Percentiles rank a stretch among this genome's conserved stretches.
Evolutionary conservation across 1,140 invertebrate species (phyloP).

Genomic region (Drosophila trapezifrons): DNA sequence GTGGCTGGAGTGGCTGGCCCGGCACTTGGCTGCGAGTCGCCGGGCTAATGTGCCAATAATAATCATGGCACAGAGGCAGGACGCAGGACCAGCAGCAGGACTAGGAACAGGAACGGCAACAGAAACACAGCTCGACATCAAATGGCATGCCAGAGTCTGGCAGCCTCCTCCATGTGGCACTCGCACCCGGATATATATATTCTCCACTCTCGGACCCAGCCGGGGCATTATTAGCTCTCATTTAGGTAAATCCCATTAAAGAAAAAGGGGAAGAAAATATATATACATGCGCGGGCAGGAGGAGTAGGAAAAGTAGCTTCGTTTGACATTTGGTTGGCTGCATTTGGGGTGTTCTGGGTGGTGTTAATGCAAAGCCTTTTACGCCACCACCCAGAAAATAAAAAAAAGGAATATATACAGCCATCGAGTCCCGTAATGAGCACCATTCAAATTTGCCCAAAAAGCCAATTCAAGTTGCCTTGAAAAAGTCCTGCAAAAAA

Average conservation of each 20-base stretch:
- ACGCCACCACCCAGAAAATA: constrained; percentile 36
- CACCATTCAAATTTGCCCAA: constrained; percentile 43
- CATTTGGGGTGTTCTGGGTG: constrained; percentile 65
- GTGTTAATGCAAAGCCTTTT: constrained; percentile 73
- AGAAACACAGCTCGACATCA: constrained; percentile 55
- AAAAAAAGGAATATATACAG: neutral
- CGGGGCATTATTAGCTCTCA: constrained; percentile 77
- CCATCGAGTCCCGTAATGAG: constrained; percentile 19
- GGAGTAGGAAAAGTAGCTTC: constrained; percentile 19
- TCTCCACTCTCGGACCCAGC: constrained; percentile 59
- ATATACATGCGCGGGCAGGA: neutral
- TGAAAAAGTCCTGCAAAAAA: constrained; percentile 23
- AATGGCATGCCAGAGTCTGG: constrained; percentile 74
- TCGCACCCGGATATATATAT: constrained; percentile 75
- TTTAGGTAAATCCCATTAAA: constrained; percentile 80
- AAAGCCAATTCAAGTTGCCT: constrained; percentile 48
- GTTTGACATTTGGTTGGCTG: constrained; percentile 78
- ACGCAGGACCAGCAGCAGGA: constrained; percentile 6
- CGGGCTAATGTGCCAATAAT: constrained; percentile 79
- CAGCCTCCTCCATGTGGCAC: constrained; percentile 19
- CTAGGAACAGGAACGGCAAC: constrained; percentile 1
- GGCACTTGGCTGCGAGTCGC: constrained; percentile 65
- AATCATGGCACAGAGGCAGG: constrained; percentile 66
- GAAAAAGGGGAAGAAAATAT: constrained; percentile 21
- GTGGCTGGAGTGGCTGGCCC: constrained; percentile 73